These are phyloP conservation scores for Antigone vipio DNA, from an alignment of 2,113 vertebrate genomes.

Conservation along the genomic window DNA sequence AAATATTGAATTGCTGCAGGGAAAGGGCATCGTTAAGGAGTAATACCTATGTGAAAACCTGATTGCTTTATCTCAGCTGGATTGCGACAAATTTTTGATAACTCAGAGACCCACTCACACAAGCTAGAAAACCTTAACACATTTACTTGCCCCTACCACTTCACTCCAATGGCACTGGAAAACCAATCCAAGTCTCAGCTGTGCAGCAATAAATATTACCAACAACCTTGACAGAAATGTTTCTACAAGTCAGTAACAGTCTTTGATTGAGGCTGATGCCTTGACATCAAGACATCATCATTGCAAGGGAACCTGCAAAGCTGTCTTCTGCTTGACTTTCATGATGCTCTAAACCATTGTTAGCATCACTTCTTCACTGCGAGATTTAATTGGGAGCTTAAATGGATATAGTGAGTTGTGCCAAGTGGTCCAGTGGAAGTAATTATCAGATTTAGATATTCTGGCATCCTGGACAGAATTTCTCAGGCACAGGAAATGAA, in stretches of 20 bases:
- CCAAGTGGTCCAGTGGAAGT: conserved; percentile 42
- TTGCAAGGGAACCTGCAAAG: background rate
- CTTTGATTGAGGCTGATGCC: background rate
- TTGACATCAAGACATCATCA: background rate
- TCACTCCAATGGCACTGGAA: background rate
- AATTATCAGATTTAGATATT: conserved; percentile 60
- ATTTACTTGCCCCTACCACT: background rate
- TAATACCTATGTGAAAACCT: conserved; percentile 20
- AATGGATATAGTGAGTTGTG: background rate
- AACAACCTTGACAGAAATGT: background rate
- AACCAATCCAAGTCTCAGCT: background rate
- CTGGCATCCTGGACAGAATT: conserved; percentile 19
- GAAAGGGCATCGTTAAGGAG: background rate
- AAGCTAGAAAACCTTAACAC: background rate
- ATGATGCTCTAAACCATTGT: background rate
- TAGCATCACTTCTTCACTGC: background rate
- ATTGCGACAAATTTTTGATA: background rate
- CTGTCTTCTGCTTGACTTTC: background rate
- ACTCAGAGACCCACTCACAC: background rate
- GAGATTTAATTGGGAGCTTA: background rate
- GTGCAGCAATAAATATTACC: background rate
- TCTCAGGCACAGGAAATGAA: conserved; percentile 42
- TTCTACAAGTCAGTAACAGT: background rate
- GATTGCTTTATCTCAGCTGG: background rate
- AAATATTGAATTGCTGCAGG: conserved; percentile 39